Percentiles rank a stretch among this genome's conserved stretches.
phyloP scores from a whole-genome alignment of 92 coral and sea anemone species.

The Heliopora coerulea region DNA sequence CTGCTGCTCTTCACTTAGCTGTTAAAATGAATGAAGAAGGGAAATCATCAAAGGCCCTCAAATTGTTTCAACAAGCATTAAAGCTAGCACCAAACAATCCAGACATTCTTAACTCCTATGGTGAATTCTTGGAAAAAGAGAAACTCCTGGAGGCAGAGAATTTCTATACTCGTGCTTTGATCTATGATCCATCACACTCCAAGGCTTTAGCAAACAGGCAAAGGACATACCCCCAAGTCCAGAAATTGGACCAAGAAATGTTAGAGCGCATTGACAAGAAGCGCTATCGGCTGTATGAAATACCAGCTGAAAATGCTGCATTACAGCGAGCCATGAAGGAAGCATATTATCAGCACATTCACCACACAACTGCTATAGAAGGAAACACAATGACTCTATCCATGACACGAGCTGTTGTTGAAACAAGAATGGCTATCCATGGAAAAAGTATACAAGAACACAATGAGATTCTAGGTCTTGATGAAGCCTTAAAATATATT shows the following conservation, averaged over 20 bases:
- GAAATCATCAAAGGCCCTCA: conserved; percentile 80
- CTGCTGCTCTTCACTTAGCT: conserved; percentile 81
- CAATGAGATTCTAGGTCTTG: conserved; percentile 94
- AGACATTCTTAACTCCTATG: conserved; percentile 80
- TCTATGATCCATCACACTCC: conserved; percentile 70
- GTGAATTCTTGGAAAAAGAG: conserved; percentile 84
- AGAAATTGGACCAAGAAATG: conserved; percentile 93
- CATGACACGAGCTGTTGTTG: conserved; percentile 95
- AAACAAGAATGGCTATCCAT: conserved; percentile 89
- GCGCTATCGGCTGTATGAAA: conserved; percentile 67
- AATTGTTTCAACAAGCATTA: conserved; percentile 86
- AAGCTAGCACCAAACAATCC: conserved; percentile 89
- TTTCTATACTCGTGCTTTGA: conserved; percentile 76
- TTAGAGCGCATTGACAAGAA: conserved; percentile 76
- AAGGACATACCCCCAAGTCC: conserved; percentile 90
- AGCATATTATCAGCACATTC: conserved; percentile 95
- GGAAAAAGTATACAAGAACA: conserved; percentile 94
- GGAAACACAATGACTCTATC: conserved; percentile 98
- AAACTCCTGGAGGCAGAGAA: conserved; percentile 84
- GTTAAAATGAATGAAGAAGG: conserved; percentile 75
- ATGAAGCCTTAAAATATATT: conserved; percentile 85
- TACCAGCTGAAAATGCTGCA: conserved; percentile 81
- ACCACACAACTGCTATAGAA: conserved; percentile 95
- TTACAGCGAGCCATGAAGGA: conserved; percentile 88
- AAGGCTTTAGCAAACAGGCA: conserved; percentile 81